These are phyloP conservation scores for Syngnathus acus DNA, from an alignment of 2,797 vertebrate genomes.

Conservation along the genomic window DNA sequence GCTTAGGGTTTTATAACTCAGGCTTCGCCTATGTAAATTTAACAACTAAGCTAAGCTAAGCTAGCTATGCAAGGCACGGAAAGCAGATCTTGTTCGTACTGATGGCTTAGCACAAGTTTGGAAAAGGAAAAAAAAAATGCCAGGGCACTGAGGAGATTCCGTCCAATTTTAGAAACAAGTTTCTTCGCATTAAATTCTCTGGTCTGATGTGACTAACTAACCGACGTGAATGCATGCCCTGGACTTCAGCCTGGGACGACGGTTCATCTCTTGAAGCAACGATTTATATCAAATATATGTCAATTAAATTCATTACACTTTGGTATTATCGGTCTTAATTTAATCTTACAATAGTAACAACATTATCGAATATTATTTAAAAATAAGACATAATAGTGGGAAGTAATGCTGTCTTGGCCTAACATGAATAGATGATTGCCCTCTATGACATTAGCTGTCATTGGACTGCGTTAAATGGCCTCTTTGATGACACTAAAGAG, in stretches of 20 bases:
- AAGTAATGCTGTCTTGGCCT: not conserved
- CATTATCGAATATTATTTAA: not conserved
- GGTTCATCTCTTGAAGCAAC: too few relatives aligned
- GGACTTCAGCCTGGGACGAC: not conserved
- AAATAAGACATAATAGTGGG: not conserved
- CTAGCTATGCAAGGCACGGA: slow-evolving; percentile 55
- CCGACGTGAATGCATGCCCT: too few relatives aligned
- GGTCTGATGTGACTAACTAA: too few relatives aligned
- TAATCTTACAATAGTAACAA: too few relatives aligned
- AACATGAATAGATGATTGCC: not conserved
- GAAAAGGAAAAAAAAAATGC: slow-evolving; percentile 8
- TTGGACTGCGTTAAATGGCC: slow-evolving; percentile 30
- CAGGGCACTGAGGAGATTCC: slow-evolving; percentile 58
- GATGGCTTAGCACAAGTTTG: slow-evolving; percentile 67
- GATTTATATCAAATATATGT: too few relatives aligned
- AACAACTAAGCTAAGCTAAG: slow-evolving; percentile 51
- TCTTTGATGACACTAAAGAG: slow-evolving; percentile 30
- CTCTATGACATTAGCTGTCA: slow-evolving; percentile 18
- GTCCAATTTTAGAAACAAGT: slow-evolving; percentile 71
- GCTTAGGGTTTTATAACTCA: slow-evolving; percentile 25
- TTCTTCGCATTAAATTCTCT: slow-evolving; percentile 30
- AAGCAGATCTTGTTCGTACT: slow-evolving; percentile 62
- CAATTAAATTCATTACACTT: too few relatives aligned
- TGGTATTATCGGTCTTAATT: too few relatives aligned
- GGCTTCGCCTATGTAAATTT: slow-evolving; percentile 4